These are phyloP conservation scores for Apotomis capreana DNA, from an alignment of 2,888 invertebrate species.

Conservation along the genomic window DNA sequence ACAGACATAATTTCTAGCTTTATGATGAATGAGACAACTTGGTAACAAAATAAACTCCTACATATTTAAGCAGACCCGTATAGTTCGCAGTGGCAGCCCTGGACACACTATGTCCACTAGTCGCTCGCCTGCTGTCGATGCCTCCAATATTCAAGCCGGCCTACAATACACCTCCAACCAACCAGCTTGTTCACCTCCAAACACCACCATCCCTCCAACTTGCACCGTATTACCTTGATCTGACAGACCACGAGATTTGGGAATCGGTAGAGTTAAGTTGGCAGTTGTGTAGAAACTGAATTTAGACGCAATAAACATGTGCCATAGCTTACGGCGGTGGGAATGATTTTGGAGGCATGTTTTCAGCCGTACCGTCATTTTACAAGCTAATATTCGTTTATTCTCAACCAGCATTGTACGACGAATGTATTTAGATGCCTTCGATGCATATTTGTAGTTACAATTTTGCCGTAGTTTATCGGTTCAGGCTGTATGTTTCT, in stretches of 20 bases:
- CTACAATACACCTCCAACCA: slow-evolving; percentile 50
- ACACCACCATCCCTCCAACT: neutral
- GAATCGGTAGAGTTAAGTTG: slow-evolving; percentile 6
- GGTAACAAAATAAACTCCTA: neutral
- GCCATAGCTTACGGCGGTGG: slow-evolving; percentile 13
- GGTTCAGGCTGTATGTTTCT: too few relatives aligned
- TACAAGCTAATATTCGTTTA: neutral
- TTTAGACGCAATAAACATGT: slow-evolving; percentile 39
- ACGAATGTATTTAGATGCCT: neutral
- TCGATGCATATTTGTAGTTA: too few relatives aligned
- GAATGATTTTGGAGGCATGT: slow-evolving; percentile 26
- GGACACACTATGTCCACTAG: slow-evolving; percentile 48
- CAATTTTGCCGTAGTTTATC: too few relatives aligned
- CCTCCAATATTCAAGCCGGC: slow-evolving; percentile 57
- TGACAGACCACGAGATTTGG: neutral
- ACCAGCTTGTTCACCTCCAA: neutral
- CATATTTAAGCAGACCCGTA: neutral
- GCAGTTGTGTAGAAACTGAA: slow-evolving; percentile 32
- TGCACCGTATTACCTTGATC: neutral
- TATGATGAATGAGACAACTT: too few relatives aligned
- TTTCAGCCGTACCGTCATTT: slow-evolving; percentile 10
- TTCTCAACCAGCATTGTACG: neutral
- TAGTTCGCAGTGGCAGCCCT: slow-evolving; percentile 44
- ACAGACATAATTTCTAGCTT: too few relatives aligned
- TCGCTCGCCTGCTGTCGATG: slow-evolving; percentile 55